Evolutionary conservation across 2,888 invertebrate species (phyloP).

Genomic region (Acrobasis repandana): DNA sequence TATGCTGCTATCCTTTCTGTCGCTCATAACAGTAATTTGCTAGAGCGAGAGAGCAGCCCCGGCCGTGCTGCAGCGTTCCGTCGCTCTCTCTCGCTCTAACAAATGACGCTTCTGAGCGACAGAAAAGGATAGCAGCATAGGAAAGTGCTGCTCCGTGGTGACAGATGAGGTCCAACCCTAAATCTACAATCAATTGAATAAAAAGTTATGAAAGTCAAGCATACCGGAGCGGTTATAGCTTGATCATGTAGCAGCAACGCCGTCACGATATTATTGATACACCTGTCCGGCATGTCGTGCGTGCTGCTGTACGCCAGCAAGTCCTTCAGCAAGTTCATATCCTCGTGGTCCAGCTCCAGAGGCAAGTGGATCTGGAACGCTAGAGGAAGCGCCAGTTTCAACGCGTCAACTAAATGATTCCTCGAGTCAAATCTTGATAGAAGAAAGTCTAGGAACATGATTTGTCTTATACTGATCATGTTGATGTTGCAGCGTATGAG

Average conservation of each 20-base stretch:
- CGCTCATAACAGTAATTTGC: too few species aligned
- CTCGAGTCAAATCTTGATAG: constrained; percentile 73
- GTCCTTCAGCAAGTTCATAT: constrained; percentile 75
- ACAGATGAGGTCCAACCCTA: too few species aligned
- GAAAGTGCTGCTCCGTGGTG: too few species aligned
- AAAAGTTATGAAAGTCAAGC: background rate
- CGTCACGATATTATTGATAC: constrained; percentile 79
- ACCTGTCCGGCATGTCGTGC: constrained; percentile 74
- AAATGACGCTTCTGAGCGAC: too few species aligned
- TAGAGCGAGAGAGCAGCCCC: too few species aligned
- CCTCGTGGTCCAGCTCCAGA: constrained; percentile 80
- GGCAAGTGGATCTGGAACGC: constrained; percentile 85
- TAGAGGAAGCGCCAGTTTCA: constrained; percentile 85
- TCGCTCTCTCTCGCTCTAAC: too few species aligned
- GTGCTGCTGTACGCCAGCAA: constrained; percentile 80
- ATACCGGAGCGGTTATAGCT: constrained; percentile 57
- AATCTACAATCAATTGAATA: background rate
- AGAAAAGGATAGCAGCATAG: too few species aligned
- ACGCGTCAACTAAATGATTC: constrained; percentile 84
- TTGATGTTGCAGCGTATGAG: constrained; percentile 84
- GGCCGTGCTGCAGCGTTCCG: too few species aligned
- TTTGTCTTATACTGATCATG: constrained; percentile 81
- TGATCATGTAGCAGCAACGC: constrained; percentile 72
- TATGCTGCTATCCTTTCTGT: too few species aligned
- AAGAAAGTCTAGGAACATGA: constrained; percentile 85